Percentiles rank a stretch among this genome's conserved stretches.
phyloP scores from a whole-genome alignment of 2,797 vertebrate genomes.

The Cryptoprocta ferox region DNA sequence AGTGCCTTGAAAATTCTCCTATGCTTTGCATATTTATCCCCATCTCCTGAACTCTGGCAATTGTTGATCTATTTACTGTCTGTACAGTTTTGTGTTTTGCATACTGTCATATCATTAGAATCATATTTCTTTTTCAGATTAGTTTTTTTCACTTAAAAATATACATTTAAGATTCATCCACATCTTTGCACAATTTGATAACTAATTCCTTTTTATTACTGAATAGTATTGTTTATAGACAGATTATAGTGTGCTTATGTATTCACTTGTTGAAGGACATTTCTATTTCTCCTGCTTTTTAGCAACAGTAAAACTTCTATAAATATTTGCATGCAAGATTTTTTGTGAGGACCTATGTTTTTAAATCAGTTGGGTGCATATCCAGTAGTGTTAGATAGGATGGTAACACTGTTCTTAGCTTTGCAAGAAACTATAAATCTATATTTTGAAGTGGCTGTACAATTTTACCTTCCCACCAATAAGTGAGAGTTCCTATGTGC shows the following conservation, averaged over 20 bases:
- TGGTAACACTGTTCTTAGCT: not conserved
- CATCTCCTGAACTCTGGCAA: not conserved
- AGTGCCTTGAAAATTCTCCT: not conserved
- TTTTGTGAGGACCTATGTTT: not conserved
- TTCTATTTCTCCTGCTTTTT: not conserved
- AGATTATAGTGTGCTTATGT: not conserved
- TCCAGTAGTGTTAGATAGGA: not conserved
- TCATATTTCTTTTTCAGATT: not conserved
- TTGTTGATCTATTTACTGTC: not conserved
- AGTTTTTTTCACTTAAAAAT: not conserved
- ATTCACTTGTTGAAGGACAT: not conserved
- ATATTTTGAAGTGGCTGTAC: not conserved
- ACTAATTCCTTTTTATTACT: not conserved
- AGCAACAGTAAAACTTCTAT: not conserved
- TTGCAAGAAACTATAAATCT: not conserved
- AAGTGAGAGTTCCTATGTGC: not conserved
- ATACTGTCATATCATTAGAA: not conserved
- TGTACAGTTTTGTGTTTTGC: not conserved
- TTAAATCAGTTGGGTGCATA: not conserved
- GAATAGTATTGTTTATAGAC: not conserved
- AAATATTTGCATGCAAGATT: not conserved
- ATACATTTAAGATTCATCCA: not conserved
- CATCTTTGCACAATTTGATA: not conserved
- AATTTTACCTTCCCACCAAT: not conserved
- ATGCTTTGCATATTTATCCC: not conserved